Evolutionary conservation across 2,113 vertebrate species (phyloP), one percentile per base, ranked within the genome.

Genomic region (Brachyhypopomus gauderio): DNA sequence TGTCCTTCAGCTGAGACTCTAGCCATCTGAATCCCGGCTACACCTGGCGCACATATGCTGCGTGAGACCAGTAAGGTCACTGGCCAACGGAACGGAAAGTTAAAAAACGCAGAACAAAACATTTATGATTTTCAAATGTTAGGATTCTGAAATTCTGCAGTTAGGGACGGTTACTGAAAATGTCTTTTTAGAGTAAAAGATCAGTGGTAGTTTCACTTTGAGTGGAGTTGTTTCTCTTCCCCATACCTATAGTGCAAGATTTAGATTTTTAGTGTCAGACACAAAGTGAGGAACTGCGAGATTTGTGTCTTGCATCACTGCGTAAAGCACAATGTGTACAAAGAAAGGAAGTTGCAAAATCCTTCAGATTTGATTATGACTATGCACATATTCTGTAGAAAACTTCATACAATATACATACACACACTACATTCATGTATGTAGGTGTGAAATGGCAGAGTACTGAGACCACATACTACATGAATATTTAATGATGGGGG

Each of bases 401-500:
- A 62, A 14, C 45, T 52, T 52, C 12, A 14, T 52, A 52, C 45
- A 8, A 41, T 9, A 41, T 9, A 9, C 9, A 52, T 14, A 52
- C 8, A 52, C 12, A 52, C 45, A 52, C 45, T 52, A 12, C 12
- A 14, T 52, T 12, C 12, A 11, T 52, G 45, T 45, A 12, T 14
- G 12, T 8, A 52, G 3, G 16, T 20, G 7, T 36, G n/a, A 67
- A 20, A 67, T 20, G 64, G 20, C 5, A 30, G 5, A 5, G 30
- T 19, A 36, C 1, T 3, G 5, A 20, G 17, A 67, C 20, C 19
- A 20, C 45, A 58, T 22, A 25, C n/a, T 7, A 41, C n/a, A 11
- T 58, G 23, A 82, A 62, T 74, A 77, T 69, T 74, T 71, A 60
- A 34, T 45, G 67, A 75, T 70, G 73, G 48, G 78, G 27, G 45